A percentile compares a stretch with the other conserved stretches of the same genome.
These are phyloP conservation scores for Meandrina meandrites DNA, from an alignment of 92 coral and sea anemone genomes.

Conservation along the genomic window DNA sequence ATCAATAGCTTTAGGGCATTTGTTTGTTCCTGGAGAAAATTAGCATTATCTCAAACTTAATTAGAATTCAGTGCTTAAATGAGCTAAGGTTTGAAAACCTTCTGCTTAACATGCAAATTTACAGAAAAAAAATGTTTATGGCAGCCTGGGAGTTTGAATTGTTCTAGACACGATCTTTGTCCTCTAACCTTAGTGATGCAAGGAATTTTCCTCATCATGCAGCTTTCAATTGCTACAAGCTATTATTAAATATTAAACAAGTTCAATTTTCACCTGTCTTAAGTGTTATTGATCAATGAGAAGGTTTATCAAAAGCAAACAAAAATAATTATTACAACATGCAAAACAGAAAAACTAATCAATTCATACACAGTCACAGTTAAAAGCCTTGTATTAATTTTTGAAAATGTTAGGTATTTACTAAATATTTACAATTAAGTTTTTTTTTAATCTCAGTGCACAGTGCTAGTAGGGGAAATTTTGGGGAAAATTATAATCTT, in stretches of 20 bases:
- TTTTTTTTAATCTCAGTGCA: neutral
- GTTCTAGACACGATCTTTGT: neutral
- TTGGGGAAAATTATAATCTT: neutral
- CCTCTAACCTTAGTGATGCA: neutral
- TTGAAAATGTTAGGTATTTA: neutral
- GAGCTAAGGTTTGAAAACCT: neutral
- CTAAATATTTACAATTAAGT: neutral
- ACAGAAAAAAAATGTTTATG: neutral
- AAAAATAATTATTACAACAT: slow-evolving; percentile 1
- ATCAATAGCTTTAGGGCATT: neutral
- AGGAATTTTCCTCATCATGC: slow-evolving; percentile 1
- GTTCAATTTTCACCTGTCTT: slow-evolving; percentile 25
- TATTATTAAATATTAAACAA: slow-evolving; percentile 25
- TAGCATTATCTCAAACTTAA: neutral
- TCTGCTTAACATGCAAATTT: neutral
- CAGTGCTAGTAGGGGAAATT: neutral
- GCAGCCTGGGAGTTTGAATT: neutral
- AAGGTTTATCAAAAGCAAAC: slow-evolving; percentile 21
- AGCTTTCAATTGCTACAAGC: neutral
- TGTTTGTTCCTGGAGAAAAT: slow-evolving; percentile 30
- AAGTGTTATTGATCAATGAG: slow-evolving; percentile 14
- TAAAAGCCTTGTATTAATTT: slow-evolving; percentile 9
- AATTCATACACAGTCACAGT: slow-evolving; percentile 15
- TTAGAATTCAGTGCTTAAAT: neutral
- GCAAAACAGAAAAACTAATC: slow-evolving; percentile 23